Percentiles rank a stretch among this genome's conserved stretches.
Conservation (phyloP, 2,888 invertebrate genomes). For the Papilio protenor region DNA sequence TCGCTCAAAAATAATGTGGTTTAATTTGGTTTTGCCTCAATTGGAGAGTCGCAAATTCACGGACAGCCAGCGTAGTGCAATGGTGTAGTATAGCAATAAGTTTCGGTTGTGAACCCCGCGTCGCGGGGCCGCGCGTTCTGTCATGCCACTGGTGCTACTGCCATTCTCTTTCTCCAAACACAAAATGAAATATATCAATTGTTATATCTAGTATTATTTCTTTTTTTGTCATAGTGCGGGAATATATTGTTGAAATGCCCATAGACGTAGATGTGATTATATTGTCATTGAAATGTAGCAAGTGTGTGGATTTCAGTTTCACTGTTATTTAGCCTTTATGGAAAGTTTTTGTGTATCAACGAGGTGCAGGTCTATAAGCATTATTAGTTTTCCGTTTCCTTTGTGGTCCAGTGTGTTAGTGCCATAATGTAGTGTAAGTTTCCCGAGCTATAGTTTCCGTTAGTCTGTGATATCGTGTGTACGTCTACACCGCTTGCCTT, state of each 20-base stretch:
- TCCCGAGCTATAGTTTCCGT: slow-evolving; percentile 70
- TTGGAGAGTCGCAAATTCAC: slow-evolving; percentile 65
- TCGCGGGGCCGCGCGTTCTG: slow-evolving; percentile 61
- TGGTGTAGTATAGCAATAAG: slow-evolving; percentile 81
- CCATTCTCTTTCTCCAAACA: slow-evolving; percentile 65
- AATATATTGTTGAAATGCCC: slow-evolving; percentile 73
- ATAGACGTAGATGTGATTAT: slow-evolving; percentile 75
- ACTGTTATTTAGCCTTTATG: slow-evolving; percentile 28
- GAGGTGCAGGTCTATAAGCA: slow-evolving; percentile 32
- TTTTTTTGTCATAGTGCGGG: slow-evolving; percentile 68
- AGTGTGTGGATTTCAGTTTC: slow-evolving; percentile 51
- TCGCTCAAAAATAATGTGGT: slow-evolving; percentile 70
- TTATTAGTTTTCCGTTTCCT: slow-evolving; percentile 15
- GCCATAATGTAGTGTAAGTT: slow-evolving; percentile 79
- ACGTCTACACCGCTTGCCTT: slow-evolving; percentile 72
- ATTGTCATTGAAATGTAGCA: slow-evolving; percentile 84
- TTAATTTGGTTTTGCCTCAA: slow-evolving; percentile 69
- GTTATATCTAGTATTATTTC: slow-evolving; percentile 80
- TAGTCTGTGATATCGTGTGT: slow-evolving; percentile 81
- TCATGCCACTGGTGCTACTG: slow-evolving; percentile 70
- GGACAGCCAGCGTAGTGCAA: slow-evolving; percentile 79
- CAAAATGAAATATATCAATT: slow-evolving; percentile 75
- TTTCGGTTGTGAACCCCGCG: slow-evolving; percentile 80
- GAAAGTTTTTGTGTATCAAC: slow-evolving; percentile 42
- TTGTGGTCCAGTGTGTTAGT: slow-evolving; percentile 73